phyloP scores from a whole-genome alignment of 2,797 vertebrate genomes.

The Coluber constrictor region DNA sequence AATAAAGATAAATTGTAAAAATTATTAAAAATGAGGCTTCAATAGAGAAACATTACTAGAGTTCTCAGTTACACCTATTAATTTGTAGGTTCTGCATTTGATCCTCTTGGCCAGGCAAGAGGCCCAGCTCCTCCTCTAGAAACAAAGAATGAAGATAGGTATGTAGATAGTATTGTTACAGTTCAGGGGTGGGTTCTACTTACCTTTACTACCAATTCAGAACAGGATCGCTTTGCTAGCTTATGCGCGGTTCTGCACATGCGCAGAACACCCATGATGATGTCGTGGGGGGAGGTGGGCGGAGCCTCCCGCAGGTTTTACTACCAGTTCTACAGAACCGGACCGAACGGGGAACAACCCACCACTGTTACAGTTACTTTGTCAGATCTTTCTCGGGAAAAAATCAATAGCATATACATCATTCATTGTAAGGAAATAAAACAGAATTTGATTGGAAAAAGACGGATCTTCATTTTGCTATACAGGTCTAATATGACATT shows the following conservation, averaged over 20 bases:
- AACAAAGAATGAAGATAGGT: slow-evolving; percentile 89
- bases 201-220: too few species aligned
- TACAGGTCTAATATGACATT: background rate
- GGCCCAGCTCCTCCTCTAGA: slow-evolving; percentile 89
- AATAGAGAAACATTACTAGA: background rate
- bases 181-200: too few species aligned
- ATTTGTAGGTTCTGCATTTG: slow-evolving; percentile 84
- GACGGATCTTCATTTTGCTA: background rate
- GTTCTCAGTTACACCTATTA: slow-evolving; percentile 27
- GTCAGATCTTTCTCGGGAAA: background rate
- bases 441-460: background rate
- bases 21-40: background rate
- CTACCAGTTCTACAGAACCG: too few species aligned
- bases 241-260: too few species aligned
- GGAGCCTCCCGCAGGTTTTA: too few species aligned
- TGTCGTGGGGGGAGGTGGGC: too few species aligned
- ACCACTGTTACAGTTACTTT: slow-evolving; percentile 5
- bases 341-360: too few species aligned
- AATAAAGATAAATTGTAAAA: background rate
- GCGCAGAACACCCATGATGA: too few species aligned
- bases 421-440: background rate
- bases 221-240: too few species aligned
- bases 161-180: slow-evolving; percentile 50
- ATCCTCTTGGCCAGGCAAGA: slow-evolving; percentile 86
- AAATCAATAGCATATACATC: background rate